phyloP scores from a whole-genome alignment of 2,888 invertebrate species.

The Melanostoma scalare region DNA sequence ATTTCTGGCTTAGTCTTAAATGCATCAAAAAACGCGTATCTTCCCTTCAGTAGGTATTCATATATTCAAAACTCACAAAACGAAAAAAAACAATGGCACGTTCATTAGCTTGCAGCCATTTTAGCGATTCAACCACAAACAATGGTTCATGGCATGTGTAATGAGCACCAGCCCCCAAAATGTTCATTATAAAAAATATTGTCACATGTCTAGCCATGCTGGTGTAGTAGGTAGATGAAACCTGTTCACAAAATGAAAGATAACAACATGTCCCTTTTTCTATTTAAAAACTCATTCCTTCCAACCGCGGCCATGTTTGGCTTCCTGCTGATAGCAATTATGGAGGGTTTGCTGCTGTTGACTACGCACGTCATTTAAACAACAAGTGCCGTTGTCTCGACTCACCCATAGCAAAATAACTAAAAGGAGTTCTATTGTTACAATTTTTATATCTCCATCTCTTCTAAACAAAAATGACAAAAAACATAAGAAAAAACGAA shows the following conservation, averaged over 20 bases:
- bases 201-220: conserved; percentile 16
- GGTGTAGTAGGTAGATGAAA: neutral
- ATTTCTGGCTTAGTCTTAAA: no score
- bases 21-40: no score
- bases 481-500: neutral
- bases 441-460: conserved; percentile 32
- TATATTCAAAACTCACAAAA: no score
- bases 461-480: conserved; percentile 10
- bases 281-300: conserved; percentile 30
- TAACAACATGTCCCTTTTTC: conserved; percentile 33
- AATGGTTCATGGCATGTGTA: conserved; percentile 24
- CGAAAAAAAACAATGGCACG: neutral
- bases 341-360: conserved; percentile 40
- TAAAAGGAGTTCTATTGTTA: conserved; percentile 37
- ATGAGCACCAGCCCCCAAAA: conserved; percentile 45
- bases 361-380: conserved; percentile 53
- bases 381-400: conserved; percentile 45
- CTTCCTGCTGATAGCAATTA: conserved; percentile 60
- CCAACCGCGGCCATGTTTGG: conserved; percentile 64
- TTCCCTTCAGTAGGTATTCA: no score
- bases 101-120: conserved; percentile 34
- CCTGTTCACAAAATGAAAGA: conserved; percentile 25
- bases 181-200: neutral
- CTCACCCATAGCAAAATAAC: conserved; percentile 35
- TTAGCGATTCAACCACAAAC: conserved; percentile 39